Conservation (phyloP, 2,888 invertebrate species). For the Folsomia candida region DNA sequence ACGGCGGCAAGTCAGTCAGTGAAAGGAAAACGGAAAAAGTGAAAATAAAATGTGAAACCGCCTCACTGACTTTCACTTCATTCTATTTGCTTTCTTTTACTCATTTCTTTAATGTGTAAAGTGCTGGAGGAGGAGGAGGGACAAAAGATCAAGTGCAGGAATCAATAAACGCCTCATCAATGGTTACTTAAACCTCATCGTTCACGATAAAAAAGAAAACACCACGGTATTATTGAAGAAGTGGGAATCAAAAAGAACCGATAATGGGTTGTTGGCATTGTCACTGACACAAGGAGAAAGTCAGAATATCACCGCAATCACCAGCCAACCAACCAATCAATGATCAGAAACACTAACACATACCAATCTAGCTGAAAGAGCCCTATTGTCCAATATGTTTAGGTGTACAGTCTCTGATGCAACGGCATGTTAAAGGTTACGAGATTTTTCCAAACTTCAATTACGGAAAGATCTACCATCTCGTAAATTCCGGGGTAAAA, state of each 20-base stretch:
- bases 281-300: neutral
- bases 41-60: neutral
- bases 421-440: no score
- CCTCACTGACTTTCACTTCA: neutral
- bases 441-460: no score
- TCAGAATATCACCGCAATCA: neutral
- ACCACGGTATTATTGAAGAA: slow-evolving; percentile 2
- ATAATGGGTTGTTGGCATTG: neutral
- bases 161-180: slow-evolving; percentile 19
- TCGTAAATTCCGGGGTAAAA: neutral
- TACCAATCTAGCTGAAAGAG: no score
- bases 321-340: no score
- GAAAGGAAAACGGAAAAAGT: neutral
- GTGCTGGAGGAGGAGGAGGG: neutral
- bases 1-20: neutral
- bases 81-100: neutral
- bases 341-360: no score
- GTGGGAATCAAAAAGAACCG: neutral
- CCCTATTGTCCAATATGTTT: no score
- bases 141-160: slow-evolving; percentile 4
- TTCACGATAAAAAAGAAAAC: slow-evolving; percentile 6
- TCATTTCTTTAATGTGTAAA: slow-evolving; percentile 4
- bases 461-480: neutral
- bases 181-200: slow-evolving; percentile 13
- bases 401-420: no score